Base-by-base conservation (phyloP, 2,113 vertebrate species). In the Cranoglanis bouderius region DNA sequence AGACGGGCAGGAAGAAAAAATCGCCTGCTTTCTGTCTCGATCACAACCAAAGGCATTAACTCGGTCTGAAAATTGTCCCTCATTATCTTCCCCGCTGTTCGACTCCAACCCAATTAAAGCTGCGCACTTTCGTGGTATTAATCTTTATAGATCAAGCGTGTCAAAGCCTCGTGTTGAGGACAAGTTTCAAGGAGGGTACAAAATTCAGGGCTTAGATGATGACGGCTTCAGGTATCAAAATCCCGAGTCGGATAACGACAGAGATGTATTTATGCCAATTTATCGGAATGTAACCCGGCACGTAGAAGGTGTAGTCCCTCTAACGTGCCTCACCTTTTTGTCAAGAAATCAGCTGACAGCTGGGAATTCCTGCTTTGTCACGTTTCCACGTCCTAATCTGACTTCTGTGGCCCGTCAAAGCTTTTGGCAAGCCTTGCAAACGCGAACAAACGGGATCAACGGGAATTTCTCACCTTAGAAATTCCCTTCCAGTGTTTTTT, bases 371-470 rank as follows among this genome's bases (percentile, higher is more conserved):
- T 95, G 95, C 95, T 95, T 97, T 96, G 94, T 97, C 93, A 95
- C 95, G 96, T 96, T 94, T 96, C 94, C 93, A 92, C 94, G 93
- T 90, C 91, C 95, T 94, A 96, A 96, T 96, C 94, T 96, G 95
- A 95, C 93, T 74, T 94, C 91, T 95, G 95, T 94, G 83, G 95
- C 90, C 87, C 92, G 92, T 93, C 83, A 93, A 96, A 95, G 95
- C 94, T 95, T 96, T 96, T 96, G 95, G 94, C 96, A 94, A 95
- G 93, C 93, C 90, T 95, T 93, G 95, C 96, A 96, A 95, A 95
- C 94, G 80, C 92, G 94, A 95, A 96, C 95, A 95, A 95, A 94
- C 93, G 92, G 91, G 91, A 91, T 91, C 78, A 53, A 24, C 26
- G 9, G 35, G 53, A 57, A n/a, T n/a, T n/a, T n/a, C n/a, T n/a